These are phyloP conservation scores for Saiga tatarica DNA, from an alignment of 2,113 vertebrate species.

Conservation along the genomic window DNA sequence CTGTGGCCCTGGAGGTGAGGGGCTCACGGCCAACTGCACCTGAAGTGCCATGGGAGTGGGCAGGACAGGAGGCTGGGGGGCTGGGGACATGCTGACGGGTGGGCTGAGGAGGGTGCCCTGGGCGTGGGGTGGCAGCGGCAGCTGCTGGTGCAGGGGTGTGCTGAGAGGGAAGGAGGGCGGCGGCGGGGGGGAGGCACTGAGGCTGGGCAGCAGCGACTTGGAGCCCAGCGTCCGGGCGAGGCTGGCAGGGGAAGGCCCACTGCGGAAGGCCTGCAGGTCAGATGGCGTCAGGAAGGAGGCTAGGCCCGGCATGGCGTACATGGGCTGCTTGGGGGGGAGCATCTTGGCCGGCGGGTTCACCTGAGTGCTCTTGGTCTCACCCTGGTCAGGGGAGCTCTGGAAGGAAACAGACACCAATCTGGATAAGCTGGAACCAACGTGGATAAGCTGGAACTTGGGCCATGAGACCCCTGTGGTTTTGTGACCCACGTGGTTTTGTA, in stretches of 20 bases:
- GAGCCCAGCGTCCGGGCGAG: constrained; percentile 92
- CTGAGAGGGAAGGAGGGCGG: constrained; percentile 96
- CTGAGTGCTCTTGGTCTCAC: constrained; percentile 90
- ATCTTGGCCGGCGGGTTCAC: constrained; percentile 92
- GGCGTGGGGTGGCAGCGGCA: constrained; percentile 90
- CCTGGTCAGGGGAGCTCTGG: constrained; percentile 93
- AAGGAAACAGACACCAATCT: constrained; percentile 43
- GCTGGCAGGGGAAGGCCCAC: constrained; percentile 88
- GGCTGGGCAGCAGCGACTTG: constrained; percentile 94
- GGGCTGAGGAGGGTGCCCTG: constrained; percentile 95
- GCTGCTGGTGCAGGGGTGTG: constrained; percentile 96
- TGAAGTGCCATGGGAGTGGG: constrained; percentile 95
- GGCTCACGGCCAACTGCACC: constrained; percentile 91
- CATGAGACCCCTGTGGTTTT: background rate
- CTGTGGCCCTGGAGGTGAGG: constrained; percentile 96
- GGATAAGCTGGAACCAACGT: background rate
- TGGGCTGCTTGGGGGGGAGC: constrained; percentile 91
- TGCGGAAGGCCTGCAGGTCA: constrained; percentile 94
- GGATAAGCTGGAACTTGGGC: background rate
- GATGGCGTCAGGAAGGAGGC: constrained; percentile 92
- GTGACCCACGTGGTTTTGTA: background rate
- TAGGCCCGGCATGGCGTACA: constrained; percentile 93
- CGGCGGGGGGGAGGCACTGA: constrained; percentile 94
- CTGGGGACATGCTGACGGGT: constrained; percentile 96
- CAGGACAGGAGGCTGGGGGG: constrained; percentile 94